Evolutionary conservation across 1,140 invertebrate species (phyloP), one percentile per base, ranked within the genome.

Genomic region (Brachionus manjavacas): DNA sequence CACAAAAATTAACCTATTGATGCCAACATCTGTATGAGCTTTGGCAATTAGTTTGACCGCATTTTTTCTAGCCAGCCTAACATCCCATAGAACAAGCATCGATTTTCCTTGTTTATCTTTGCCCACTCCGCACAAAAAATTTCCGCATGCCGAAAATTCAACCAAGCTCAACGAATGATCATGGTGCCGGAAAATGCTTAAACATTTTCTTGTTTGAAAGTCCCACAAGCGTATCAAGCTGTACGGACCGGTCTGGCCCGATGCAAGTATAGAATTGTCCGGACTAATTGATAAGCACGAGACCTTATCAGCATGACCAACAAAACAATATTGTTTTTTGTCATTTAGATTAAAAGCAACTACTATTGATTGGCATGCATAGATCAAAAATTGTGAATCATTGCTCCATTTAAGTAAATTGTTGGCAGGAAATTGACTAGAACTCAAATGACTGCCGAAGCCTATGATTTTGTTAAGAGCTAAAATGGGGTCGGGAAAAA

Each of bases 281-380:
- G 86, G 85, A 31, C 85, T 88, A 83, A 88, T 80, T 12, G 86
- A 84, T 20, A 90, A 74, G 85, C 87, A 39, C 28, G 83, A 52
- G 72, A 89, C 88, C 86, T 89, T 89, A 83, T 89, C 88, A 68
- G 89, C 88, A 84, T 90, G 89, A 28, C 89, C 89, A 72, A 89
- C 87, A 84, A 89, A 89, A 85, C 89, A 89, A n/a, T 87, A 83
- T 74, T 90, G 89, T 28, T 88, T 87, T 31, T 88, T 87, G 85
- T 86, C 89, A 66, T 83, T 85, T 16, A 88, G 83, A 84, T 88
- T 86, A 87, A 89, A 88, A 60, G 86, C 86, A 23, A 90, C 87
- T 3, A 90, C 86, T 28, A 89, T 87, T 80, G 89, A 87, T 87
- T 90, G 88, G 80, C 89, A 89, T 0, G 88, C 88, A 81, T 90